A percentile compares a stretch with the other conserved stretches of the same genome.
Conservation (phyloP, 2,797 vertebrate genomes). For the Cryptoblepharus egeriae region DNA sequence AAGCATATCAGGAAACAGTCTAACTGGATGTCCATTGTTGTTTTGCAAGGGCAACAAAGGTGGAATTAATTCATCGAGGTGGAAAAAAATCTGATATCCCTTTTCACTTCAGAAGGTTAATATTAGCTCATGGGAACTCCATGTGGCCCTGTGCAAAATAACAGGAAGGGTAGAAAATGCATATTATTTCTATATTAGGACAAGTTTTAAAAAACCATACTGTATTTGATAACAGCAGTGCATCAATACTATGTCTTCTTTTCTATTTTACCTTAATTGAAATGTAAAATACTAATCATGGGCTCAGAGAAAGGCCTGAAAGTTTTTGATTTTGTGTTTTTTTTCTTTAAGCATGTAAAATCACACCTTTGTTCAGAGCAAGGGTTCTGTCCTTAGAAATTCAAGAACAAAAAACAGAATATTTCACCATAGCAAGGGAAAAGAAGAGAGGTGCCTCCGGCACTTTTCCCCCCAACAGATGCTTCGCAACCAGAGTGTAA, state of each 20-base stretch:
- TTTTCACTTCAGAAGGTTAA: not conserved
- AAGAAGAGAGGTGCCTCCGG: not conserved
- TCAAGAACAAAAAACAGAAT: slow-evolving; percentile 27
- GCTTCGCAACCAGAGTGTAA: slow-evolving; percentile 15
- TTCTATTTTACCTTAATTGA: slow-evolving; percentile 4
- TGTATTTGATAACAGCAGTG: not conserved
- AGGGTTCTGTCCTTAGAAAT: slow-evolving; percentile 25
- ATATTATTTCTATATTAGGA: not conserved
- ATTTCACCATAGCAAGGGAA: slow-evolving; percentile 9
- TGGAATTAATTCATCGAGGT: not conserved
- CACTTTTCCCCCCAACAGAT: not conserved
- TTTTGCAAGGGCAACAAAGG: not conserved
- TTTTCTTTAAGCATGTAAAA: not conserved
- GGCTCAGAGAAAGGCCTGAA: slow-evolving; percentile 10
- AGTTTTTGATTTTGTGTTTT: too few relatives aligned
- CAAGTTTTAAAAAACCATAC: not conserved
- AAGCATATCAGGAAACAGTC: not conserved
- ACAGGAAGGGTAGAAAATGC: not conserved
- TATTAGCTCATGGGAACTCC: not conserved
- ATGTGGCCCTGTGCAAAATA: not conserved
- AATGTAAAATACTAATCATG: slow-evolving; percentile 20
- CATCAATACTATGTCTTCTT: slow-evolving; percentile 37
- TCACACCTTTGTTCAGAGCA: slow-evolving; percentile 15
- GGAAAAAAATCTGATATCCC: not conserved
- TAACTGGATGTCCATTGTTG: not conserved